Percentiles rank a stretch among this genome's conserved stretches.
Evolutionary conservation across 2,797 vertebrate genomes (phyloP).

Genomic region (Gobio occitaniae): DNA sequence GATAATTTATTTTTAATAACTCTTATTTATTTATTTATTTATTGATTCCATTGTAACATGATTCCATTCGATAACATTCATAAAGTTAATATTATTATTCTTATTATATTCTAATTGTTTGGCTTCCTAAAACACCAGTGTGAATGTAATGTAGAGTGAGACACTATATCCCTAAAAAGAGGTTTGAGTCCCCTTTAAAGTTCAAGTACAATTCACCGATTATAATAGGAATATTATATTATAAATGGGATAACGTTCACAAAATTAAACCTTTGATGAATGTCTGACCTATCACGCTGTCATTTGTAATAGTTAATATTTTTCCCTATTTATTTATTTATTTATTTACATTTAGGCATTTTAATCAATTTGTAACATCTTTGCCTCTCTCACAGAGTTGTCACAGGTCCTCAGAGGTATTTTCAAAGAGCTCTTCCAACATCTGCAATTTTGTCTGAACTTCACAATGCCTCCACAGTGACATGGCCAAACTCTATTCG

Average conservation of each 20-base stretch:
- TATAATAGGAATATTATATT: background rate
- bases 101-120: too few relatives aligned
- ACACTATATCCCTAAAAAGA: too few relatives aligned
- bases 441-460: conserved; percentile 10
- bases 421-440: conserved; percentile 19
- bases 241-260: background rate
- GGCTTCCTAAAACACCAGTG: too few relatives aligned
- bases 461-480: conserved; percentile 15
- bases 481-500: conserved; percentile 18
- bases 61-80: too few relatives aligned
- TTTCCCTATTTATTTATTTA: background rate
- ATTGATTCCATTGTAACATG: background rate
- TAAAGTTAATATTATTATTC: too few relatives aligned
- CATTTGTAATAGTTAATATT: background rate
- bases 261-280: background rate
- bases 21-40: background rate
- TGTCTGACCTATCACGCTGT: background rate
- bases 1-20: too few relatives aligned
- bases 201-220: too few relatives aligned
- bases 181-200: too few relatives aligned
- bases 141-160: too few relatives aligned
- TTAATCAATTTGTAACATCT: background rate
- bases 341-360: background rate
- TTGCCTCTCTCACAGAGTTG: background rate
- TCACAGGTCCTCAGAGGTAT: conserved; percentile 8